These are phyloP conservation scores for Epinephelus malabaricus DNA, from an alignment of 2,797 vertebrate genomes.

Conservation along the genomic window DNA sequence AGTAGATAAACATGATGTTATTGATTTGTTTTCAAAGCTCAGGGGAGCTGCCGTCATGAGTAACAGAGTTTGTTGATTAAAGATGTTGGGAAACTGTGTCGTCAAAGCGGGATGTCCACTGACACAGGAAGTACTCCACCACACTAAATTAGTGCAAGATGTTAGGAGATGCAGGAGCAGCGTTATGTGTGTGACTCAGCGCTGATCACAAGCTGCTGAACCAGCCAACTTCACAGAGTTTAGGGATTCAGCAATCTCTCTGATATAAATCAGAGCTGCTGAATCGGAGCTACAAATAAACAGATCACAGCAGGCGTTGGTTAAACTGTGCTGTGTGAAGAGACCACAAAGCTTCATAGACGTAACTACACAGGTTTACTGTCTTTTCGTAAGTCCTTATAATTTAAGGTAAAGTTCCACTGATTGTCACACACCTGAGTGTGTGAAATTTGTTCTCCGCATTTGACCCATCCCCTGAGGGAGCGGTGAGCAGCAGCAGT, in stretches of 20 bases:
- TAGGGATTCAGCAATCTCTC: conserved; percentile 32
- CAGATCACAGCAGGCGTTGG: conserved; percentile 16
- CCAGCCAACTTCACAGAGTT: conserved; percentile 13
- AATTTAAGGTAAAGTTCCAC: no score
- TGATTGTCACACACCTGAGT: no score
- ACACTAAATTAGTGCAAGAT: conserved; percentile 3
- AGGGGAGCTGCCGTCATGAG: neutral
- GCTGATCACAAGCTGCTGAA: conserved; percentile 39
- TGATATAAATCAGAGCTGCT: conserved; percentile 21
- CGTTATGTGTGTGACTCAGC: conserved; percentile 33
- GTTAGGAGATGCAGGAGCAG: conserved; percentile 1
- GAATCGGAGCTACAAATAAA: conserved; percentile 22
- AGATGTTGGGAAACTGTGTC: conserved; percentile 9
- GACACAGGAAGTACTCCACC: conserved; percentile 1
- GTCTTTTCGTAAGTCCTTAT: no score
- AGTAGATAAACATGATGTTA: conserved; percentile 26
- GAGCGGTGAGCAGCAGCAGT: no score
- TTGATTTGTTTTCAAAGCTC: conserved; percentile 23
- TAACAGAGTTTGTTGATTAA: neutral
- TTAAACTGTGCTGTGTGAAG: conserved; percentile 11
- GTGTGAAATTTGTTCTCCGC: no score
- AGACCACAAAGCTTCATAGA: neutral
- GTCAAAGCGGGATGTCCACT: neutral
- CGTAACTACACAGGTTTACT: neutral
- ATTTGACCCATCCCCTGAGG: no score